Percentiles rank a stretch among this genome's conserved stretches.
phyloP scores from a whole-genome alignment of 2,797 vertebrate genomes.

The Eidolon dupreanum region DNA sequence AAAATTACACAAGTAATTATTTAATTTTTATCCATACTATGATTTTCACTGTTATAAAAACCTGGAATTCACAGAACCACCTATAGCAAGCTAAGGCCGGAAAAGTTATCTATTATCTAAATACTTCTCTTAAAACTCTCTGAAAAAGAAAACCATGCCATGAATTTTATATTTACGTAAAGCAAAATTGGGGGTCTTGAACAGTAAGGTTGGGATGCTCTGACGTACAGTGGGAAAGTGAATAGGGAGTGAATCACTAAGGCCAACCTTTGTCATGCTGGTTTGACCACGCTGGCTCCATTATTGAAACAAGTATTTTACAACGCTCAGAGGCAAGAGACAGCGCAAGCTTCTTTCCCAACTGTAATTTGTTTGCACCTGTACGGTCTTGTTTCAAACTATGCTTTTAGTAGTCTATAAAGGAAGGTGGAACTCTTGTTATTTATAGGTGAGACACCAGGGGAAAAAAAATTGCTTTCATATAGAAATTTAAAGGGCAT shows the following conservation, averaged over 20 bases:
- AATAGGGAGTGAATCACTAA: conserved; percentile 46
- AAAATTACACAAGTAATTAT: conserved; percentile 69
- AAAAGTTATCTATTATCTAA: conserved; percentile 12
- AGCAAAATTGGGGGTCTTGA: not conserved
- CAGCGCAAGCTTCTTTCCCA: conserved; percentile 74
- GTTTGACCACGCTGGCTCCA: conserved; percentile 24
- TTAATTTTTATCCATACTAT: conserved; percentile 25
- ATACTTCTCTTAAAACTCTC: not conserved
- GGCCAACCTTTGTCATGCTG: conserved; percentile 48
- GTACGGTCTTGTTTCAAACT: conserved; percentile 84
- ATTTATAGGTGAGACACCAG: conserved; percentile 81
- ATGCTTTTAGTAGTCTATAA: conserved; percentile 81
- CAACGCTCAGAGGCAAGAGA: conserved; percentile 70
- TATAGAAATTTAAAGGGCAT: conserved; percentile 62
- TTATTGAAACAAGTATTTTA: conserved; percentile 76
- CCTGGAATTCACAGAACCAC: not conserved
- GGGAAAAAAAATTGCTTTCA: conserved; percentile 68
- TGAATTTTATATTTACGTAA: not conserved
- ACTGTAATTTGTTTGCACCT: conserved; percentile 83
- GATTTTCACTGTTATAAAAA: conserved; percentile 57
- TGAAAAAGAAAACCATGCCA: not conserved
- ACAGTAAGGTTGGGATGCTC: not conserved
- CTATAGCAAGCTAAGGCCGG: conserved; percentile 50
- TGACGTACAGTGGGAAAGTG: not conserved
- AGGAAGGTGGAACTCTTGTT: conserved; percentile 81